Evolutionary conservation across 2,113 vertebrate species (phyloP).

Genomic region (Ranitomeya variabilis): DNA sequence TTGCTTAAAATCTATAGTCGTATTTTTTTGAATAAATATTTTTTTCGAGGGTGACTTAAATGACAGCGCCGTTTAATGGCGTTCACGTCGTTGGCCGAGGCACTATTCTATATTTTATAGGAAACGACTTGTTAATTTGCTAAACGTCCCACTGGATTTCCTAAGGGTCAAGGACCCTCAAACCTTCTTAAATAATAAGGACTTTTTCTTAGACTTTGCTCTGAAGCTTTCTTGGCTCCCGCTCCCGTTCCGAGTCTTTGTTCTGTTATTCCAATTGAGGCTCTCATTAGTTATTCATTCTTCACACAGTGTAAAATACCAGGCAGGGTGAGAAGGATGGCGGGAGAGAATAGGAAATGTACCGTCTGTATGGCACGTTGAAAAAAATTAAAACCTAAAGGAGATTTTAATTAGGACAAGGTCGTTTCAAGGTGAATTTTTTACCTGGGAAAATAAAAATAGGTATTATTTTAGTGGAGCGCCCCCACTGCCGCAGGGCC

Average conservation of each 20-base stretch:
- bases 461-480: not conserved
- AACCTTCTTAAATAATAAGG: constrained; percentile 34
- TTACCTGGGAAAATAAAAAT: not conserved
- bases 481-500: no score
- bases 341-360: not conserved
- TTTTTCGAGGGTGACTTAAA: not conserved
- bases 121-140: constrained; percentile 12
- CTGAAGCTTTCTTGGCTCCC: not conserved
- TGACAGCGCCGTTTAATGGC: not conserved
- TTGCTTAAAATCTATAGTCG: no score
- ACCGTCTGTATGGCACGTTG: not conserved
- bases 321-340: not conserved
- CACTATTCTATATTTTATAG: not conserved
- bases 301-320: constrained; percentile 9
- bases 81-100: not conserved
- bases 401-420: not conserved
- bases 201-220: not conserved
- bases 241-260: not conserved
- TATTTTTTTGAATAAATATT: not conserved
- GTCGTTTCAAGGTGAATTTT: not conserved
- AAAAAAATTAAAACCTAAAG: not conserved
- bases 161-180: constrained; percentile 4
- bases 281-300: constrained; percentile 36
- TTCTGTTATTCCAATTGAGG: constrained; percentile 9
- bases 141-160: not conserved